These are phyloP conservation scores for Cephus rjabovi DNA, from an alignment of 2,888 invertebrate genomes.

Conservation along the genomic window DNA sequence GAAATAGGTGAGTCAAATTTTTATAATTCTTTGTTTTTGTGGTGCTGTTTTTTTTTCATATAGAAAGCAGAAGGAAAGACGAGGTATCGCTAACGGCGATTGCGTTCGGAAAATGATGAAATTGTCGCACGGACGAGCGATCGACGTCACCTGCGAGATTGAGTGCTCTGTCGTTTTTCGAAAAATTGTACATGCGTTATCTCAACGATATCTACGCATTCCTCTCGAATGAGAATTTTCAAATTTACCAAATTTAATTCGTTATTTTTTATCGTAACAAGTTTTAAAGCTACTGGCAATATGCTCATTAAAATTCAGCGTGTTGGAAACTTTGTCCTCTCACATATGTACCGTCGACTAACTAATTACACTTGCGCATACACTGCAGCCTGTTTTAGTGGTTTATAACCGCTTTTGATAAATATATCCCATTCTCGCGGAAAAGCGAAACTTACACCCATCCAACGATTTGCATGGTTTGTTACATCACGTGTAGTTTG, in stretches of 20 bases:
- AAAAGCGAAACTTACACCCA: not conserved
- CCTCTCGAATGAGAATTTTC: not conserved
- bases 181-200: not conserved
- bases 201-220: not conserved
- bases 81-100: not conserved
- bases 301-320: not conserved
- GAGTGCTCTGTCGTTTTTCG: not conserved
- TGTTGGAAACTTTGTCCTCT: not conserved
- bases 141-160: not conserved
- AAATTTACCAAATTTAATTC: not conserved
- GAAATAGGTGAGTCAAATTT: conserved; percentile 58
- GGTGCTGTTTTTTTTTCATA: not conserved
- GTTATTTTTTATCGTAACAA: not conserved
- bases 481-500: not conserved
- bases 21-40: not conserved
- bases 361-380: not conserved
- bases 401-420: not conserved
- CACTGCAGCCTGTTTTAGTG: not conserved
- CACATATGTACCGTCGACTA: not conserved
- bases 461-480: not conserved
- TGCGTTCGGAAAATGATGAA: not conserved
- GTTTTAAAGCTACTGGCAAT: not conserved
- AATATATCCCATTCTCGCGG: not conserved
- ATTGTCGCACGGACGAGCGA: not conserved
- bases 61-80: not conserved